Evolutionary conservation across 2,797 vertebrate genomes (phyloP).

Genomic region (Corythornis leucogaster): DNA sequence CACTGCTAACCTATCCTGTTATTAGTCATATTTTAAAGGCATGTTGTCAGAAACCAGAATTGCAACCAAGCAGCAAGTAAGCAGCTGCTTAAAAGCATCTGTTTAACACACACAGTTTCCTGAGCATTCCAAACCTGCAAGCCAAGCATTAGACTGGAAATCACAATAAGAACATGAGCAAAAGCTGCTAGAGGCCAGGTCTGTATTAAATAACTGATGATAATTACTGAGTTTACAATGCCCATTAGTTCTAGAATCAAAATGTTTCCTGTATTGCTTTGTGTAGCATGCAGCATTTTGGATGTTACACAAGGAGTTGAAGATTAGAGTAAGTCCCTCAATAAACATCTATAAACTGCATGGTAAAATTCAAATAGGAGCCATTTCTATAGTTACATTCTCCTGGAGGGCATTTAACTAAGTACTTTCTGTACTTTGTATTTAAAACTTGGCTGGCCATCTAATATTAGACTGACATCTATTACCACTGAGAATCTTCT

Average conservation of each 20-base stretch:
- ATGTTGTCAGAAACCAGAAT: neutral
- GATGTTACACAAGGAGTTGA: neutral
- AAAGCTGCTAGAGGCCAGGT: neutral
- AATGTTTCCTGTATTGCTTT: neutral
- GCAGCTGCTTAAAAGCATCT: neutral
- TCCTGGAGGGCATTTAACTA: neutral
- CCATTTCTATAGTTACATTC: conserved; percentile 8
- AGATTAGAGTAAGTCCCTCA: neutral
- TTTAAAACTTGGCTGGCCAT: neutral
- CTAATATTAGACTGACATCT: neutral
- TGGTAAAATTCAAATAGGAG: neutral
- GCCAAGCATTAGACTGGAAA: neutral
- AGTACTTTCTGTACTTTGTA: neutral
- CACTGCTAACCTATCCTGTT: neutral
- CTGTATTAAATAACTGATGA: neutral
- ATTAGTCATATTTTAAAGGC: neutral
- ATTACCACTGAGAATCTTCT: neutral
- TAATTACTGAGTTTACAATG: neutral
- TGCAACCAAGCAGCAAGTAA: neutral
- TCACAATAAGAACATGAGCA: neutral
- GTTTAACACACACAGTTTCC: neutral
- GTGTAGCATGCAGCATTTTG: neutral
- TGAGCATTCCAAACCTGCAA: neutral
- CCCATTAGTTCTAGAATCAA: neutral
- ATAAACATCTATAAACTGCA: neutral